Conservation (phyloP, 2,888 invertebrate species). For the Xanthorhoe designata region DNA sequence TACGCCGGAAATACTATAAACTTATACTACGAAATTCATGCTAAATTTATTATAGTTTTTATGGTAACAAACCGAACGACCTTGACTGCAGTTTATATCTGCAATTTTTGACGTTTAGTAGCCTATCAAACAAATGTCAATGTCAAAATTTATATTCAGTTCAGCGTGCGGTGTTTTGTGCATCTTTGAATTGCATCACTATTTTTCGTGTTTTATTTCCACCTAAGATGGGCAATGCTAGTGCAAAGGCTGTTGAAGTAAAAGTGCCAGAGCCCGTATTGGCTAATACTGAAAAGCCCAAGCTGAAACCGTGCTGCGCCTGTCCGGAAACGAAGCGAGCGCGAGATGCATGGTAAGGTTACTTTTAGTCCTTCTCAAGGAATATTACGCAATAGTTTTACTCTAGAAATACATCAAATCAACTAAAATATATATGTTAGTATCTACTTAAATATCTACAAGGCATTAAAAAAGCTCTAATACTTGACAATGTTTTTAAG, state of each 20-base stretch:
- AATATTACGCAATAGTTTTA: conserved; percentile 35
- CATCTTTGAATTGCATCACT: conserved; percentile 13
- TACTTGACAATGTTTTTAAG: too few species aligned
- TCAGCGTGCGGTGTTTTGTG: conserved; percentile 9
- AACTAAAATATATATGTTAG: not conserved
- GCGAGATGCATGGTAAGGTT: conserved; percentile 95
- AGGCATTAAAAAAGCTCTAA: too few species aligned
- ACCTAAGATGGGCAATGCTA: conserved; percentile 54
- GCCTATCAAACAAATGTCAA: not conserved
- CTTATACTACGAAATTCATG: too few species aligned
- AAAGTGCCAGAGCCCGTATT: conserved; percentile 64
- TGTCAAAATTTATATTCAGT: not conserved
- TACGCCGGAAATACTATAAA: too few species aligned
- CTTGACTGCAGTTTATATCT: too few species aligned
- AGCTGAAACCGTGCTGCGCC: conserved; percentile 97
- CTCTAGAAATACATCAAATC: not conserved
- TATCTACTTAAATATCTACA: too few species aligned
- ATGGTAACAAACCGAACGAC: too few species aligned
- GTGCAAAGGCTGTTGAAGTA: conserved; percentile 73
- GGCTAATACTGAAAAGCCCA: conserved; percentile 87
- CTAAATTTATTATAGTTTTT: too few species aligned
- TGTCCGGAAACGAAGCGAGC: conserved; percentile 97
- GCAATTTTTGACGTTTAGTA: too few species aligned
- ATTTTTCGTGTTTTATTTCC: conserved; percentile 18
- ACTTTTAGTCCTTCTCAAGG: conserved; percentile 43